Base-by-base conservation (phyloP, 1,140 invertebrate species). In the Procambarus virginalis region DNA sequence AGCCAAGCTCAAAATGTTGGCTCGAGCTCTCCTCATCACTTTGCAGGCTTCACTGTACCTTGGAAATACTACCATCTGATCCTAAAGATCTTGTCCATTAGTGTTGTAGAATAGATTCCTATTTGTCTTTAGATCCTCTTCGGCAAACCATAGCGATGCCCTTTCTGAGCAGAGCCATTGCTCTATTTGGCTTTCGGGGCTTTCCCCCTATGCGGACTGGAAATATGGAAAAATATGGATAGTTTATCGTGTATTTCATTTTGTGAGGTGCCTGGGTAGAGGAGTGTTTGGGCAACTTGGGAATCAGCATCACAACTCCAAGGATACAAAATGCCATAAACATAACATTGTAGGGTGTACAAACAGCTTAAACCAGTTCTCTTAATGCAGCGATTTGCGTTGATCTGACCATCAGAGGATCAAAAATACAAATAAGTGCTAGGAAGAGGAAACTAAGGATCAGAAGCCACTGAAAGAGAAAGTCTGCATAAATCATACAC, bases 101-200 rank as follows among this genome's bases (percentile, higher is more conserved):
- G 81, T 89, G 87, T 84, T 89, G 87, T 84, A 78, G 87, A 84
- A 89, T 89, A 89, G 87, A 84, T 89, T 89, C 87, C 84, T 89
- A 89, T 89, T 89, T 89, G 87, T 84, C 87, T 89, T 89, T 89
- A 83, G 81, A 58, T 89, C 87, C 87, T 89, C 87, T 89, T 89
- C 87, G 70, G 87, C 87, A 83, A 76, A 89, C 87, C 81, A 89
- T 84, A 83, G 73, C 87, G 75, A 89, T 68, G 81, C 81, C 87
- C 80, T 89, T 89, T 89, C 60, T 89, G 70, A 89, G 87, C 78
- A 89, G 73, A 89, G 87, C 87, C 87, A 89, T 89, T 73, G 87
- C 87, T 73, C 87, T 89, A 89, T 70, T 89, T 84, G 73, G 87
- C 77, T 89, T 89, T 76, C 87, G 80, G 68, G 87, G 87, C 60